Evolutionary conservation across 2,797 vertebrate genomes (phyloP).

Genomic region (Hafferia zeledoni): DNA sequence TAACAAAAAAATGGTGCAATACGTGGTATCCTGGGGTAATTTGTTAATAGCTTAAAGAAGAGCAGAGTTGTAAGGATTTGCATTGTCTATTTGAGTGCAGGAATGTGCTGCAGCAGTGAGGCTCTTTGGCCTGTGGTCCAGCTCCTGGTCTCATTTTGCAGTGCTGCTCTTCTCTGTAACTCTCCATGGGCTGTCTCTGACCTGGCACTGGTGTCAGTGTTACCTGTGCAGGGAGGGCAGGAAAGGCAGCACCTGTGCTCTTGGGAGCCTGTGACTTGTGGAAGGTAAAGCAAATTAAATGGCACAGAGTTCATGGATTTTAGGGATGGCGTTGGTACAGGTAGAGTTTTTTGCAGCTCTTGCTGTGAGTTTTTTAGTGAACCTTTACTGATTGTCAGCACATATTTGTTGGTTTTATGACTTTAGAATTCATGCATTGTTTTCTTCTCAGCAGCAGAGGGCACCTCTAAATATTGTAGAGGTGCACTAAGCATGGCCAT

Average conservation of each 20-base stretch:
- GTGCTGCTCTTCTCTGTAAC: not conserved
- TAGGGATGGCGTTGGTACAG: not conserved
- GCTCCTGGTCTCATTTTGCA: not conserved
- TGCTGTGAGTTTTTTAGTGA: not conserved
- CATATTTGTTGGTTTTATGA: not conserved
- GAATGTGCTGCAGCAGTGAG: not conserved
- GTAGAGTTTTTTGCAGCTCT: not conserved
- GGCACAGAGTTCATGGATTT: not conserved
- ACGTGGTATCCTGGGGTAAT: not conserved
- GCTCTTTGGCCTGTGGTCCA: not conserved
- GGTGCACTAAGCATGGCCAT: not conserved
- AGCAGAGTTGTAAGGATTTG: not conserved
- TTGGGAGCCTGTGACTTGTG: not conserved
- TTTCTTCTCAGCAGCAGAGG: not conserved
- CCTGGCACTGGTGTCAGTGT: not conserved
- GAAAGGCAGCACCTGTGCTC: not conserved
- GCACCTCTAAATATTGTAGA: not conserved
- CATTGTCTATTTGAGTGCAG: rapidly evolving
- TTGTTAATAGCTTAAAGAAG: not conserved
- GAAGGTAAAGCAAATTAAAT: not conserved
- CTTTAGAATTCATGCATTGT: not conserved
- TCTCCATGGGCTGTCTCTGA: not conserved
- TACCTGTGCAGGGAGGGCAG: not conserved
- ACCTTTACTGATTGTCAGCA: no score
- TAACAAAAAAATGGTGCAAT: not conserved